A percentile compares a stretch with the other conserved stretches of the same genome.
phyloP scores from a whole-genome alignment of 2,113 vertebrate species.

The Macroglossus sobrinus region DNA sequence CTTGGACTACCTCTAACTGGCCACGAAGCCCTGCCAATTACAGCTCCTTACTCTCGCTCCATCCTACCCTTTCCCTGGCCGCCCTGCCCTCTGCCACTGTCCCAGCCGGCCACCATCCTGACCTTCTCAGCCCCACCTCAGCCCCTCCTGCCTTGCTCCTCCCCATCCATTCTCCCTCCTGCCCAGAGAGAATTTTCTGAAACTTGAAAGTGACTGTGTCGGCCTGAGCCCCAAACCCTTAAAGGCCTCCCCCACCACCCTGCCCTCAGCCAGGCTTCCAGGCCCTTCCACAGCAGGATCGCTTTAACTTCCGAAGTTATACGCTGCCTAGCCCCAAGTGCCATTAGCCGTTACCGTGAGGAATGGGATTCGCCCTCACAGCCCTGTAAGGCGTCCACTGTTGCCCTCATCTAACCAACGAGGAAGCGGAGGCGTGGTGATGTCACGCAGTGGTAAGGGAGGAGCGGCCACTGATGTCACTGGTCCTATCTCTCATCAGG shows the following conservation, averaged over 20 bases:
- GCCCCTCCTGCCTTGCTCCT: accelerated
- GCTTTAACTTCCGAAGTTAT: background rate
- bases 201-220: background rate
- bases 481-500: accelerated
- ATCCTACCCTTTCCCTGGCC: accelerated
- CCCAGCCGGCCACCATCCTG: background rate
- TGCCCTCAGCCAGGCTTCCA: background rate
- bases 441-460: background rate
- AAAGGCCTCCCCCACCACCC: background rate
- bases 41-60: too few species aligned
- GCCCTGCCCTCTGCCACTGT: background rate
- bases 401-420: background rate
- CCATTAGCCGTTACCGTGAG: background rate
- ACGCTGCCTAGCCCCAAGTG: background rate
- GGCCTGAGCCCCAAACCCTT: background rate
- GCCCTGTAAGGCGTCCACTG: accelerated
- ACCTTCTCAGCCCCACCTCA: too few species aligned
- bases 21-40: background rate
- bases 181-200: background rate
- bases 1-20: too few species aligned
- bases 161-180: background rate
- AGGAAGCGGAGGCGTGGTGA: background rate
- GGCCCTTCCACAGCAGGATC: background rate
- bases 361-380: background rate
- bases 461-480: accelerated